Evolutionary conservation across 2,113 vertebrate species (phyloP), one percentile per base, ranked within the genome.

Genomic region (Rhadina sibilatrix): DNA sequence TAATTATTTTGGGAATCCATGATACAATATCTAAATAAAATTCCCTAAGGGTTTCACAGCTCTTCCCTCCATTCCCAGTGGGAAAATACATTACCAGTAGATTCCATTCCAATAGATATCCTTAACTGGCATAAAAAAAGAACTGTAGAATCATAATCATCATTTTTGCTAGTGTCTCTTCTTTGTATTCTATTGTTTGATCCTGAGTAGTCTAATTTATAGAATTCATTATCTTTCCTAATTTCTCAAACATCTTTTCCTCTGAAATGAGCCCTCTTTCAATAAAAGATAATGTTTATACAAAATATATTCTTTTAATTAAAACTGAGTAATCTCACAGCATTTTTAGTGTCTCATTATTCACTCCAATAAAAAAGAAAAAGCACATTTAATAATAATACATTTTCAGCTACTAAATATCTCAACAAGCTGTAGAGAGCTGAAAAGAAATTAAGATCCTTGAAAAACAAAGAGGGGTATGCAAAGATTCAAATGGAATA

Each of bases 221-320:
- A 42, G 19, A 61, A 77, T 69, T 57, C 14, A 53, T 94, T 83
- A 65, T 46, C 15, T 71, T 85, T 56, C 44, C 49, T 69, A 88
- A 83, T 77, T 93, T 83, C 22, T 90, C 57, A 86, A 28, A 74
- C 57, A 83, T 47, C 23, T 85, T 35, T 72, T 90, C 23, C 50
- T 82, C 69, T 82, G 35, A 87, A 93, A 95, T 57, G 35, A 57
- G 17, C 2, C 4, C 20, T 49, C 42, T 79, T 92, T 40, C 22
- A 90, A 72, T 57, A 76, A 84, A 70, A 53, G n/a, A 20, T 80
- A 54, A 52, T 30, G 17, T 65, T 83, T 83, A 69, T 74, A 83
- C 15, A 83, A 87, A 90, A 92, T 93, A 70, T 74, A 93, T 83
- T 88, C 1, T 57, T 65, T 93, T 94, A 86, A 83, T 83, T 92